Evolutionary conservation across 2,113 vertebrate species (phyloP).

Genomic region (Morphnarchus princeps): DNA sequence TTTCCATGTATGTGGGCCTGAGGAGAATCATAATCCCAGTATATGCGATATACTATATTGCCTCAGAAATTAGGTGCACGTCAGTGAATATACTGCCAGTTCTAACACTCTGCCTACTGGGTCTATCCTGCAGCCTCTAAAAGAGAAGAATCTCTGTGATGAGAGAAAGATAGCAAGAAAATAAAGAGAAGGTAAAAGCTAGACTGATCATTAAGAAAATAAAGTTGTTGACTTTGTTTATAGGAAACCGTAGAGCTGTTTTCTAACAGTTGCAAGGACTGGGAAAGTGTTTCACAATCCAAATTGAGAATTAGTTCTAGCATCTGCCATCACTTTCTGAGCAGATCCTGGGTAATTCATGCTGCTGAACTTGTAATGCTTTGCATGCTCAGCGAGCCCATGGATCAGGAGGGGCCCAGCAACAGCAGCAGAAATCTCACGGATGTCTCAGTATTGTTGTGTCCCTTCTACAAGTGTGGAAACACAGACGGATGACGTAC

Average conservation of each 20-base stretch:
- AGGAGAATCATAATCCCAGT: neutral
- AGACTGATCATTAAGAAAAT: neutral
- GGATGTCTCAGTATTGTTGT: accelerated
- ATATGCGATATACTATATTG: neutral
- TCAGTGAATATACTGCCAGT: neutral
- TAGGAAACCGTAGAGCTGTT: neutral
- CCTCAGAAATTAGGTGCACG: neutral
- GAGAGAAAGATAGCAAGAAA: neutral
- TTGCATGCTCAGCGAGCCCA: neutral
- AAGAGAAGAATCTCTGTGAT: neutral
- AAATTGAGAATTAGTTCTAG: neutral
- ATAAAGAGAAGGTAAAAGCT: neutral
- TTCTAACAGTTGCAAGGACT: neutral
- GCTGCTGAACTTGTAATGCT: neutral
- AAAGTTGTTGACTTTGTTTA: neutral
- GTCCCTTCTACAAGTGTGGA: neutral
- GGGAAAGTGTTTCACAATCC: neutral
- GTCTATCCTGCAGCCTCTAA: neutral
- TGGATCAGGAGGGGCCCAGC: neutral
- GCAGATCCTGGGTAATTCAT: neutral
- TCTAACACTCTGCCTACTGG: neutral
- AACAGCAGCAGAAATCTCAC: neutral
- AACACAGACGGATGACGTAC: accelerated
- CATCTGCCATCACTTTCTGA: neutral
- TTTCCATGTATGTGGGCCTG: neutral